phyloP scores from a whole-genome alignment of 2,888 invertebrate species.

The Tetragonisca angustula region DNA sequence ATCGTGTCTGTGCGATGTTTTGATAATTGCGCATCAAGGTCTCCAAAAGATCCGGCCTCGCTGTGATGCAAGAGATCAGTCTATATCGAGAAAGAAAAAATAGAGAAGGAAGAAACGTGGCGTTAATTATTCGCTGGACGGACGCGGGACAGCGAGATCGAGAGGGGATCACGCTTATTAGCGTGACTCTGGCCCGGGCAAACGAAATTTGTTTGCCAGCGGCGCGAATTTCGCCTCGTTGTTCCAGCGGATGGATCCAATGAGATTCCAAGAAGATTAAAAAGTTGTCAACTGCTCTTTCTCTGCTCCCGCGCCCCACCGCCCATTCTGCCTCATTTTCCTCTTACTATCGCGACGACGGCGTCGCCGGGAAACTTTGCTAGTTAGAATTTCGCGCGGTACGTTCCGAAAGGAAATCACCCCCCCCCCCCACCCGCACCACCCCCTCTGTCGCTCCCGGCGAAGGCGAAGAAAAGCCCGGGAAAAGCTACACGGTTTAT shows the following conservation, averaged over 20 bases:
- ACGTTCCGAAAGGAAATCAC: conserved; percentile 72
- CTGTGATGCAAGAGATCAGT: neutral
- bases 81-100: too few species aligned
- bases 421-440: conserved; percentile 7
- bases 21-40: too few species aligned
- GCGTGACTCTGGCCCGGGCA: conserved; percentile 35
- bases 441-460: too few species aligned
- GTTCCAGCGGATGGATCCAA: conserved; percentile 72
- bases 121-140: conserved; percentile 34
- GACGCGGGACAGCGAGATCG: conserved; percentile 13
- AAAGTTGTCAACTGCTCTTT: conserved; percentile 78
- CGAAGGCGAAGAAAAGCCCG: conserved; percentile 52
- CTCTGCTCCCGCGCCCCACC: conserved; percentile 40
- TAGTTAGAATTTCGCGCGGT: conserved; percentile 74
- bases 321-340: conserved; percentile 37
- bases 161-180: conserved; percentile 44
- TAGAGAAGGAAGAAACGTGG: neutral
- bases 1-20: too few species aligned
- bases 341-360: conserved; percentile 43
- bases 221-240: conserved; percentile 64
- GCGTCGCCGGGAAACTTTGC: conserved; percentile 67
- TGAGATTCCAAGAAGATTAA: conserved; percentile 78
- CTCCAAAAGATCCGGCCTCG: neutral
- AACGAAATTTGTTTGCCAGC: conserved; percentile 68
- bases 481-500: conserved; percentile 55